phyloP scores from a whole-genome alignment of 2,113 vertebrate species.

The Patagioenas fasciata region DNA sequence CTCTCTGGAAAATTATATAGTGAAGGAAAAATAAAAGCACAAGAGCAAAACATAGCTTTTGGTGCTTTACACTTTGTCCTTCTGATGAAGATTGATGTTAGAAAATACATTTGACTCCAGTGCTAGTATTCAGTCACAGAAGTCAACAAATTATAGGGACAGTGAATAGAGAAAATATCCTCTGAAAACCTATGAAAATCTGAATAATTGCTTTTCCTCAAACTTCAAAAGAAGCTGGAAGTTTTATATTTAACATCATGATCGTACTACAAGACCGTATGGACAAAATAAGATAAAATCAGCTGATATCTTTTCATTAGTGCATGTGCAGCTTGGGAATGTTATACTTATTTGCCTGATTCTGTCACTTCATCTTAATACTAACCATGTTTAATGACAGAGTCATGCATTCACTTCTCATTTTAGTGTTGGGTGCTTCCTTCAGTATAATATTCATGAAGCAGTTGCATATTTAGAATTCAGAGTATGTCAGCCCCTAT shows the following conservation, averaged over 20 bases:
- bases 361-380: background rate
- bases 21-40: background rate
- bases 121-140: background rate
- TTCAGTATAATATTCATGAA: background rate
- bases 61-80: background rate
- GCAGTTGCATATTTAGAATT: background rate
- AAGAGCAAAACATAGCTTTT: background rate
- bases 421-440: background rate
- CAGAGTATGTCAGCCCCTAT: background rate
- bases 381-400: background rate
- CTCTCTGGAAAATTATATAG: background rate
- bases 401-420: background rate
- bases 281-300: background rate
- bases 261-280: background rate
- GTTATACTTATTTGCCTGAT: background rate
- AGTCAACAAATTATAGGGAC: background rate
- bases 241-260: background rate
- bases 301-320: background rate
- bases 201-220: background rate
- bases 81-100: background rate
- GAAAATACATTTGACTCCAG: background rate
- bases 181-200: background rate
- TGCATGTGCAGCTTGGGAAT: background rate
- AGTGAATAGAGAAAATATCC: background rate
- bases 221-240: background rate